Evolutionary conservation across 2,888 invertebrate species (phyloP).

Genomic region (Ochropleura leucogaster): DNA sequence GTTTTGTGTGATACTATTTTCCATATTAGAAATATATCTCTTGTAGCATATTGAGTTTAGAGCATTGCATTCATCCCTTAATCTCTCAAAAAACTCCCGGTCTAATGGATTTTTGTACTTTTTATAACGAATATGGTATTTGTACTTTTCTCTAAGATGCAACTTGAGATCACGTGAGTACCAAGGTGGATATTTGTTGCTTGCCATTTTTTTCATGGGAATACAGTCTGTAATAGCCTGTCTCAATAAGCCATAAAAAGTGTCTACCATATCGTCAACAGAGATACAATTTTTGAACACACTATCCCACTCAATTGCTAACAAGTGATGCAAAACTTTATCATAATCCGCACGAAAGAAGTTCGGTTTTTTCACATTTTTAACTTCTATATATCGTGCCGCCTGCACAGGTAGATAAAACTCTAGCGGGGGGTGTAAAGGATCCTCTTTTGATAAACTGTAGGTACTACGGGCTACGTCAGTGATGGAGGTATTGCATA

Average conservation of each 20-base stretch:
- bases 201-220: not conserved
- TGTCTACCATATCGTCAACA: too few relatives aligned
- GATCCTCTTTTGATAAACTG: not conserved
- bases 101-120: not conserved
- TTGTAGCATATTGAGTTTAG: not conserved
- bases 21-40: not conserved
- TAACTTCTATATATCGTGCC: not conserved
- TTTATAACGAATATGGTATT: constrained; percentile 2
- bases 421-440: not conserved
- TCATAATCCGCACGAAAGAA: too few relatives aligned
- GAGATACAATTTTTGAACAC: too few relatives aligned
- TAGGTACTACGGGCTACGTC: not conserved
- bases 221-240: not conserved
- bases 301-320: too few relatives aligned
- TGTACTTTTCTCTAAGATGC: not conserved
- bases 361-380: too few relatives aligned
- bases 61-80: not conserved
- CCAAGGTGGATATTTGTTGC: not conserved
- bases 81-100: not conserved
- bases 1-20: not conserved
- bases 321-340: too few relatives aligned
- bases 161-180: too few relatives aligned
- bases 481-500: not conserved
- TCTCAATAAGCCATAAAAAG: too few relatives aligned
- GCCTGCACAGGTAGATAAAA: not conserved